Conservation (phyloP, 2,797 vertebrate species). For the Hafferia zeledoni region DNA sequence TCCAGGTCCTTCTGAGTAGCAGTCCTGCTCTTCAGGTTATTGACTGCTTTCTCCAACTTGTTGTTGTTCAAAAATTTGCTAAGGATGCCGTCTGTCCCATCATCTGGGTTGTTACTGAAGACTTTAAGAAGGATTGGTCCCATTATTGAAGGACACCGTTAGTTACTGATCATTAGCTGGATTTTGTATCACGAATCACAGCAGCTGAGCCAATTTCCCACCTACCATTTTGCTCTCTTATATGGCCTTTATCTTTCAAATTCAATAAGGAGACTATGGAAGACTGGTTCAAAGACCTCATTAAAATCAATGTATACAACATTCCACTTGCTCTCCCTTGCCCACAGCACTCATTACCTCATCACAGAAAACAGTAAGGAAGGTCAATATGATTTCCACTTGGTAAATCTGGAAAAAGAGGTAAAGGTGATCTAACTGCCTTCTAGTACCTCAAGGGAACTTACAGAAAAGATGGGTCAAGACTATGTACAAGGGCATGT, state of each 20-base stretch:
- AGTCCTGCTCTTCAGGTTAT: background rate
- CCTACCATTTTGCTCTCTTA: background rate
- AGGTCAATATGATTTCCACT: background rate
- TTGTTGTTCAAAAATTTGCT: background rate
- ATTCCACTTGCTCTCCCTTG: background rate
- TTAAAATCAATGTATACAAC: background rate
- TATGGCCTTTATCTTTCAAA: background rate
- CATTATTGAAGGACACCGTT: background rate
- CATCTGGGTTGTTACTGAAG: background rate
- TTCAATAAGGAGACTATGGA: fast-evolving
- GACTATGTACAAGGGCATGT: fast-evolving
- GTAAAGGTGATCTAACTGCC: background rate
- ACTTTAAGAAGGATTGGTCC: background rate
- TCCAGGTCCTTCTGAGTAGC: background rate
- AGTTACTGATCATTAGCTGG: background rate
- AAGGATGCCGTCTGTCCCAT: background rate
- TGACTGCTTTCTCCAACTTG: background rate
- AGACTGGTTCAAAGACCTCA: background rate
- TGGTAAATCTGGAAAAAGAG: background rate
- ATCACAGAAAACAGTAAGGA: background rate
- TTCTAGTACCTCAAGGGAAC: background rate
- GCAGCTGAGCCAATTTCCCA: background rate
- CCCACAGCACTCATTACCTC: background rate
- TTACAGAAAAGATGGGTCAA: background rate
- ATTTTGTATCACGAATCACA: background rate